Conservation (phyloP, 2,797 vertebrate genomes). For the Pelobates cultripes region DNA sequence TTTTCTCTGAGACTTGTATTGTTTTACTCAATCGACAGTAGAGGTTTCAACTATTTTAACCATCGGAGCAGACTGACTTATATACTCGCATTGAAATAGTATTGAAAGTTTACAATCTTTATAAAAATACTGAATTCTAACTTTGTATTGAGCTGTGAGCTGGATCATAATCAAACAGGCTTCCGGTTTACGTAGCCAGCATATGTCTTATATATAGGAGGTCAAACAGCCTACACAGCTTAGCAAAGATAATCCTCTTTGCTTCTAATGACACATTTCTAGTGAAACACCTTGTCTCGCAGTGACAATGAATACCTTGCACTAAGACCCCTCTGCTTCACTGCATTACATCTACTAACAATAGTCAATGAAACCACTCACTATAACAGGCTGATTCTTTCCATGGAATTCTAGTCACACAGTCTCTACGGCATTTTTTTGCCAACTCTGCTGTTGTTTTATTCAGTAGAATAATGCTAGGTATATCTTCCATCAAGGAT, state of each 20-base stretch:
- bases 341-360: constrained; percentile 1
- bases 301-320: constrained; percentile 7
- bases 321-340: constrained; percentile 1
- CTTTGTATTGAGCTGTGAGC: neutral
- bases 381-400: constrained; percentile 1
- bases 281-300: neutral
- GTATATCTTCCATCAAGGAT: neutral
- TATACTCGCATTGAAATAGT: neutral
- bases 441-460: neutral
- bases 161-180: neutral
- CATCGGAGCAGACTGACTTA: neutral
- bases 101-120: neutral
- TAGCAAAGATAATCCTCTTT: constrained; percentile 17
- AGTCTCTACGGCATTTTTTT: neutral
- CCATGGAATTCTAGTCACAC: neutral
- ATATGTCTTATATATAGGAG: constrained; percentile 1
- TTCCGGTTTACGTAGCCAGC: neutral
- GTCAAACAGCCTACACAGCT: neutral
- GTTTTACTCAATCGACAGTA: constrained; percentile 3
- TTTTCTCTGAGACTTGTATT: neutral
- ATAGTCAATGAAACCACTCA: constrained; percentile 5
- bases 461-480: neutral
- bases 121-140: neutral
- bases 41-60: neutral
- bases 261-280: neutral